Percentiles rank a stretch among this genome's conserved stretches.
Evolutionary conservation across 2,113 vertebrate genomes (phyloP).

Genomic region (Peromyscus leucopus): DNA sequence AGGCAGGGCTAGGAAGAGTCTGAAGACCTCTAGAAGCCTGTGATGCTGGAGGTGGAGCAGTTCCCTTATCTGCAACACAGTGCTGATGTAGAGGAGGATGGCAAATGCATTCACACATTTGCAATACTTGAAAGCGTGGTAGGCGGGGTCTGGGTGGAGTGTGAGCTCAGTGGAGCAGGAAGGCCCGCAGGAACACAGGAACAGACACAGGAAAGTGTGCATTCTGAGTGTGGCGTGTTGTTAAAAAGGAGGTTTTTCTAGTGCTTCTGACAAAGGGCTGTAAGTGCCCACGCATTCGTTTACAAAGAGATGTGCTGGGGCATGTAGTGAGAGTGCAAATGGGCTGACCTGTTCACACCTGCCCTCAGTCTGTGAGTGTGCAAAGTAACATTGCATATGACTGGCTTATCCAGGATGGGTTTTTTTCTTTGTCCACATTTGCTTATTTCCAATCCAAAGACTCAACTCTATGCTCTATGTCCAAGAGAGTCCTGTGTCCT

Average conservation of each 20-base stretch:
- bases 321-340: too few relatives aligned
- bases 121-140: not conserved
- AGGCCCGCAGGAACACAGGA: too few relatives aligned
- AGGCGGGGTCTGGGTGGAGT: not conserved
- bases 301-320: too few relatives aligned
- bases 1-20: not conserved
- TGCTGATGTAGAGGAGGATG: too few relatives aligned
- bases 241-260: not conserved
- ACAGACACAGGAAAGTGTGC: not conserved
- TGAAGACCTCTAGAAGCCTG: not conserved
- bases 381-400: too few relatives aligned
- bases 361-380: too few relatives aligned
- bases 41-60: not conserved
- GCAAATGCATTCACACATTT: not conserved
- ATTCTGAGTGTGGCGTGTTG: not conserved
- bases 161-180: not conserved
- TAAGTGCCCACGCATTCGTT: rapidly evolving
- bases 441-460: not conserved
- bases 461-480: not conserved
- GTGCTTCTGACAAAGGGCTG: not conserved
- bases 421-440: not conserved
- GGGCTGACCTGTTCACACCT: not conserved
- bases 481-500: not conserved
- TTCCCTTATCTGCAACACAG: not conserved
- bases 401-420: too few relatives aligned